Evolutionary conservation across 2,113 vertebrate genomes (phyloP).

Genomic region (Notiomystis cincta): DNA sequence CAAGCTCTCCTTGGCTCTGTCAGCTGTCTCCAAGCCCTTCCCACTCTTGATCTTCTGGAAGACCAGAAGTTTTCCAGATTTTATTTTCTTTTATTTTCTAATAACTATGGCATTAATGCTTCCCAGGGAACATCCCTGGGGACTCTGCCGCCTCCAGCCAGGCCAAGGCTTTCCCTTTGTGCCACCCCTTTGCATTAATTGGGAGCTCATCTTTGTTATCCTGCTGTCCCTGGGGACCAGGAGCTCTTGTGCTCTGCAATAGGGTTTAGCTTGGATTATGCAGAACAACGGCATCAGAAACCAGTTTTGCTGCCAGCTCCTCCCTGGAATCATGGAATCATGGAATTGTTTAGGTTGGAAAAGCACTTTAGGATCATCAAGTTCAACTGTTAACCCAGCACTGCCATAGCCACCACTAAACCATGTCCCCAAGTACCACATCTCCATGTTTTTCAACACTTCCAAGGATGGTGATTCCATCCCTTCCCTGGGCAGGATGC

Average conservation of each 20-base stretch:
- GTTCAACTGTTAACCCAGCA: not conserved
- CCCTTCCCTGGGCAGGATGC: not conserved
- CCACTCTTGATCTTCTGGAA: not conserved
- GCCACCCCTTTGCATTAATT: not conserved
- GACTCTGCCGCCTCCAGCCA: not conserved
- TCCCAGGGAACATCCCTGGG: not conserved
- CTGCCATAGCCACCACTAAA: not conserved
- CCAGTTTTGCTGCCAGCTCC: not conserved
- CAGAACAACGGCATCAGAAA: rapidly evolving
- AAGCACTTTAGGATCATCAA: not conserved
- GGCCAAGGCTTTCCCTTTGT: not conserved
- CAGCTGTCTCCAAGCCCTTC: not conserved
- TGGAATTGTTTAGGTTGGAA: not conserved
- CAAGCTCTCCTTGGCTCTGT: not conserved
- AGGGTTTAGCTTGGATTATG: not conserved
- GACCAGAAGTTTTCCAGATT: not conserved
- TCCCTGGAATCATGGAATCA: not conserved
- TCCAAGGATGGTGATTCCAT: not conserved
- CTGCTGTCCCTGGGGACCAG: not conserved
- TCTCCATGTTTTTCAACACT: not conserved
- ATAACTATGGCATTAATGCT: not conserved
- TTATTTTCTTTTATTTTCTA: not conserved
- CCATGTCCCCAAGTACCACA: not conserved
- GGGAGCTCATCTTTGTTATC: not conserved
- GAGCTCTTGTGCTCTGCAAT: not conserved